Conservation (phyloP, 2,888 invertebrate species). For the Drepana falcataria region DNA sequence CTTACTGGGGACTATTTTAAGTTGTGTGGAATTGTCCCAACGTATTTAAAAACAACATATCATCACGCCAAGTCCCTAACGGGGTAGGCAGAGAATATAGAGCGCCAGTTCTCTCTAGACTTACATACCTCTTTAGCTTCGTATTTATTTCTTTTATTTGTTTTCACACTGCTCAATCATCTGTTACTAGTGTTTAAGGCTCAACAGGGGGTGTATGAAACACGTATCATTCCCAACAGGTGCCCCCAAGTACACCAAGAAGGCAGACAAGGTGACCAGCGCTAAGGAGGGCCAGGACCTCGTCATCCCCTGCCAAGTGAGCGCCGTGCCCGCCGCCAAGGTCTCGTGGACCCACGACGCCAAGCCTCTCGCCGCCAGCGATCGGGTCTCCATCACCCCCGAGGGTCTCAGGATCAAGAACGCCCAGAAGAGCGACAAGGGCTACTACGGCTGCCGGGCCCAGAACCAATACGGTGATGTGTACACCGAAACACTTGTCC, state of each 20-base stretch:
- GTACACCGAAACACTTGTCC: conserved; percentile 19
- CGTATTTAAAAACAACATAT: no score
- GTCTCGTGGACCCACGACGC: background rate
- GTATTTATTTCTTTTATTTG: no score
- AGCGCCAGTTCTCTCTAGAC: no score
- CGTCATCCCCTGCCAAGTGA: conserved; percentile 10
- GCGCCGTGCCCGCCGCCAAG: background rate
- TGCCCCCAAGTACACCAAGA: conserved; percentile 15
- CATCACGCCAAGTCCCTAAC: no score
- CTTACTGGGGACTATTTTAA: no score
- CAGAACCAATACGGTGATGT: conserved; percentile 21
- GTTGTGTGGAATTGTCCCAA: no score
- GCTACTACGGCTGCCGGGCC: conserved; percentile 31
- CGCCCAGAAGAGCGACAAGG: conserved; percentile 19
- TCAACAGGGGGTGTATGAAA: no score
- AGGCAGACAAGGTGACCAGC: conserved; percentile 13
- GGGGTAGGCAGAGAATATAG: no score
- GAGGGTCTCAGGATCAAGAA: conserved; percentile 21
- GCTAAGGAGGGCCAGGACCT: conserved; percentile 12
- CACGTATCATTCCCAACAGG: conserved; percentile 12
- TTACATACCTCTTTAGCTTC: no score
- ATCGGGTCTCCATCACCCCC: conserved; percentile 16
- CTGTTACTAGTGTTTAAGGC: no score
- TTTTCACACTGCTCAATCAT: no score
- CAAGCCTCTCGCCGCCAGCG: background rate